phyloP scores from a whole-genome alignment of 2,113 vertebrate genomes.

The Collichthys lucidus region DNA sequence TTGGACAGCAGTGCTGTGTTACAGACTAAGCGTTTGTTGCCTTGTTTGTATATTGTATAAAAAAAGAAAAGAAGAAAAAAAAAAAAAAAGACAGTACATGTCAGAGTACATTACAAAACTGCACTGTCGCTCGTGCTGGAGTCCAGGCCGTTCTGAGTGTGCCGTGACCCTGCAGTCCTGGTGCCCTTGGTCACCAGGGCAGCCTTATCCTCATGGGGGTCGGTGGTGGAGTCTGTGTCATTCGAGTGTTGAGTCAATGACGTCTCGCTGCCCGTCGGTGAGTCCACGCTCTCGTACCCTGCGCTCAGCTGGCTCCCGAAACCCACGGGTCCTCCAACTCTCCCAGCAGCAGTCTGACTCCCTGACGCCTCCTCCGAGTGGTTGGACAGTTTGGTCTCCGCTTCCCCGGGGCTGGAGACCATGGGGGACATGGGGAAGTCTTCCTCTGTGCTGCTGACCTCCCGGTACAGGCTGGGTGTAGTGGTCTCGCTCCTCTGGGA shows the following conservation, averaged over 20 bases:
- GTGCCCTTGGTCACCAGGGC: slow-evolving; percentile 92
- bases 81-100: slow-evolving; percentile 51
- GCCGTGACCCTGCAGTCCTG: slow-evolving; percentile 96
- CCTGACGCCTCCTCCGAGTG: slow-evolving; percentile 94
- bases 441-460: slow-evolving; percentile 93
- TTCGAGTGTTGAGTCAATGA: slow-evolving; percentile 98
- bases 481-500: slow-evolving; percentile 89
- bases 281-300: slow-evolving; percentile 99
- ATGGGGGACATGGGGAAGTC: slow-evolving; percentile 93
- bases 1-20: slow-evolving; percentile 75
- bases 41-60: slow-evolving; percentile 76
- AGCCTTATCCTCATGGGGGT: slow-evolving; percentile 95
- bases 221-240: slow-evolving; percentile 98
- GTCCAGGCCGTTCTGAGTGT: slow-evolving; percentile 97
- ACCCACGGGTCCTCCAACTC: slow-evolving; percentile 88
- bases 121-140: slow-evolving; percentile 78
- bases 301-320: slow-evolving; percentile 95
- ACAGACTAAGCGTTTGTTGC: slow-evolving; percentile 76
- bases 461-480: slow-evolving; percentile 93
- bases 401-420: slow-evolving; percentile 90
- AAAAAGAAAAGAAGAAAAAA: slow-evolving; percentile 68
- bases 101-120: slow-evolving; percentile 86
- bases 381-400: slow-evolving; percentile 94
- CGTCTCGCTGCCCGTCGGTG: slow-evolving; percentile 98
- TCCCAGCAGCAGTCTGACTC: slow-evolving; percentile 83